Evolutionary conservation across 2,888 invertebrate species (phyloP), one percentile per base, ranked within the genome.

Genomic region (Tetrapedia diversipes): DNA sequence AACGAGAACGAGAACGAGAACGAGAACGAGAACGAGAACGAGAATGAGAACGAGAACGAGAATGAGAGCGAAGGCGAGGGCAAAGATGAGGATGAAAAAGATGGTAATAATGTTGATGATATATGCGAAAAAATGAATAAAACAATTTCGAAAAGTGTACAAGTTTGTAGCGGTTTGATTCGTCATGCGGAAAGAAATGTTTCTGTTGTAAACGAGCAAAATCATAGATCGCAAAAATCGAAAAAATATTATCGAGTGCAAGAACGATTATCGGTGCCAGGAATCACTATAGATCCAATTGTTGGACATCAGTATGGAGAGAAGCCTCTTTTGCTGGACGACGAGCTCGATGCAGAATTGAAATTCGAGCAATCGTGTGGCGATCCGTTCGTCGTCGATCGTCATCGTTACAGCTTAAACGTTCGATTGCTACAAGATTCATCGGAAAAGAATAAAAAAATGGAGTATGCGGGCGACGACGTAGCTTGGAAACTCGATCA

Each of bases 241-340:
- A 87, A 86, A 57, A 93, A 91, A 78, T 86, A 88, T 51, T 83
- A 85, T 43, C 92, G 92, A 79, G 92, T 92, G 76, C 91, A n/a
- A n/a, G n/a, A 92, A 11, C 77, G 83, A 6, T 87, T 77, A 74
- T 86, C 79, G 75, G 85, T 59, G 88, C 91, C 71, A 92, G 16
- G 1, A 6, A 84, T 86, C 19, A 81, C 86, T 1, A 82, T 87
- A 0, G 91, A 91, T 67, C 90, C 91, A 0, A 94, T 96, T 77
- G 94, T 96, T 7, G 94, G 96, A 0, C 96, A 96, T 89, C 95
- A 95, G 83, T 96, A 95, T 85, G 96, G 96, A 0, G 96, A 95
- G 77, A 94, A 94, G 81, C 96, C 96, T 1, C 90, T 97, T 45
- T 90, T 97, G 4, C 93, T 96, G 67, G 96, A 96, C 87, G 96